Evolutionary conservation across 1,140 invertebrate genomes (phyloP).

Genomic region (Caenorhabditis latens): DNA sequence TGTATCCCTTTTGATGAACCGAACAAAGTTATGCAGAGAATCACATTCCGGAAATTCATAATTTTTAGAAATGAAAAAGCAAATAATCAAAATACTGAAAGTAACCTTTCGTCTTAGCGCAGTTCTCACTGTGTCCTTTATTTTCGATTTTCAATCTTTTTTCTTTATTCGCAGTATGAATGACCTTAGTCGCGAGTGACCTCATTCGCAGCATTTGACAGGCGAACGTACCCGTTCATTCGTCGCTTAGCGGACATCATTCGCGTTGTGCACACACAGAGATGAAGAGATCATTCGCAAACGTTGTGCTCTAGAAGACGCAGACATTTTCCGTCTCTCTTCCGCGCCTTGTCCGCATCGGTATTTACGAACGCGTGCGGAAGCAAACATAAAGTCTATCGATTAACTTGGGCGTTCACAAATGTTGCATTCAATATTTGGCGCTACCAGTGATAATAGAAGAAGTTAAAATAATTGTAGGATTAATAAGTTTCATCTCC

Average conservation of each 20-base stretch:
- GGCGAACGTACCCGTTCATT: background rate
- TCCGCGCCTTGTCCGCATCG: background rate
- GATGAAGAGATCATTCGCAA: background rate
- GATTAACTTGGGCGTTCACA: background rate
- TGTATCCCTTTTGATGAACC: too few species aligned
- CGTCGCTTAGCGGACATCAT: background rate
- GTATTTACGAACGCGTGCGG: background rate
- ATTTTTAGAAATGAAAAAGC: too few species aligned
- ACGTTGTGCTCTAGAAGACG: background rate
- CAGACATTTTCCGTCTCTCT: slow-evolving; percentile 2
- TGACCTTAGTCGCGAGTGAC: too few species aligned
- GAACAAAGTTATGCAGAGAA: too few species aligned
- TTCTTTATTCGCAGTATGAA: background rate
- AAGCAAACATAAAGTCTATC: background rate
- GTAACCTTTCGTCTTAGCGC: too few species aligned
- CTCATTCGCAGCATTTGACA: background rate
- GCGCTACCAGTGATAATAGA: too few species aligned
- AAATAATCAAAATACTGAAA: too few species aligned
- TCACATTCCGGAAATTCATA: too few species aligned
- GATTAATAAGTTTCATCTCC: too few species aligned
- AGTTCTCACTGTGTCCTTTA: background rate
- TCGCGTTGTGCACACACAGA: background rate
- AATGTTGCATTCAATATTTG: background rate
- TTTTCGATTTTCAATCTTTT: background rate
- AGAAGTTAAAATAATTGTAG: too few species aligned